phyloP scores from a whole-genome alignment of 2,888 invertebrate species.

The Caenorhabditis japonica region DNA sequence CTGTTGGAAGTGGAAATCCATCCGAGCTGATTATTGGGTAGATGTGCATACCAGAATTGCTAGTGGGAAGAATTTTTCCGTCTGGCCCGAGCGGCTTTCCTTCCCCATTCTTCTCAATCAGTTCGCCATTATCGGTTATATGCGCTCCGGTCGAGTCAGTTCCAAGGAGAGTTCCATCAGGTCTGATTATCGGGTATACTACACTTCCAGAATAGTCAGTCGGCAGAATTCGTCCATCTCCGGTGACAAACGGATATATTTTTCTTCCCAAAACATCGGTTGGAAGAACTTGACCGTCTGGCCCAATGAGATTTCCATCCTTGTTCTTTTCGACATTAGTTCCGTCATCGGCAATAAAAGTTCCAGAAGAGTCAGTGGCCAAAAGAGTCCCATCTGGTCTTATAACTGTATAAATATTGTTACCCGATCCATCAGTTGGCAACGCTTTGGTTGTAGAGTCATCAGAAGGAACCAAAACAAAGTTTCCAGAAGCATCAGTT shows the following conservation, averaged over 20 bases:
- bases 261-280: slow-evolving; percentile 9
- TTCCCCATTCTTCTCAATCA: slow-evolving; percentile 30
- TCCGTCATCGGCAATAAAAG: slow-evolving; percentile 56
- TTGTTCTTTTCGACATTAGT: slow-evolving; percentile 45
- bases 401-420: slow-evolving; percentile 5
- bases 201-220: slow-evolving; percentile 14
- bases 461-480: background rate
- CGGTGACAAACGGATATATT: slow-evolving; percentile 19
- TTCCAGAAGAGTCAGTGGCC: slow-evolving; percentile 36
- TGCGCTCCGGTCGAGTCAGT: slow-evolving; percentile 39
- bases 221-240: slow-evolving; percentile 26
- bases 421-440: slow-evolving; percentile 37
- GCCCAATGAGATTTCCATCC: slow-evolving; percentile 40
- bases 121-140: slow-evolving; percentile 55
- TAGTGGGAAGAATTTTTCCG: slow-evolving; percentile 55
- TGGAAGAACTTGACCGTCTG: slow-evolving; percentile 41
- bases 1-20: slow-evolving; percentile 54
- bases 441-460: slow-evolving; percentile 7
- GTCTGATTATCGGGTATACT: slow-evolving; percentile 19
- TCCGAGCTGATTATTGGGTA: slow-evolving; percentile 50
- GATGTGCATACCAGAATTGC: slow-evolving; percentile 50
- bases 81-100: slow-evolving; percentile 43
- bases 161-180: slow-evolving; percentile 52
- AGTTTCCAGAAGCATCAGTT: slow-evolving; percentile 21
- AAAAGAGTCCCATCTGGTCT: slow-evolving; percentile 56